These are phyloP conservation scores for Ectropis grisescens DNA, from an alignment of 1,140 invertebrate genomes.

Conservation along the genomic window DNA sequence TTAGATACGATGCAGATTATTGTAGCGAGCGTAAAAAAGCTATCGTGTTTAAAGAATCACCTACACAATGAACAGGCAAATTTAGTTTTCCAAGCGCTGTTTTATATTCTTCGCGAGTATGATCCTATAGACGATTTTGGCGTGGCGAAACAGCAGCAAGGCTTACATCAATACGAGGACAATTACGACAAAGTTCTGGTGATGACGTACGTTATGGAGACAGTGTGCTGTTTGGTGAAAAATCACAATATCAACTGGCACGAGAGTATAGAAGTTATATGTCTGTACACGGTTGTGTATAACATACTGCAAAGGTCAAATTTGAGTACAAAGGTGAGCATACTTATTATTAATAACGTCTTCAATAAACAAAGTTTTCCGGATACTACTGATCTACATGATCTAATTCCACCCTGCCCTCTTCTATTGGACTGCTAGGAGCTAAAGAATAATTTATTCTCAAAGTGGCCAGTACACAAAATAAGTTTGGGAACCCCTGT, in stretches of 20 bases:
- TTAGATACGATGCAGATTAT: constrained; percentile 70
- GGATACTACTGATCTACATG: no score
- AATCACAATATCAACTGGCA: constrained; percentile 81
- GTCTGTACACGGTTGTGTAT: constrained; percentile 69
- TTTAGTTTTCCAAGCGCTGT: constrained; percentile 78
- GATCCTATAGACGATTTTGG: constrained; percentile 30
- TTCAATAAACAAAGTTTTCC: no score
- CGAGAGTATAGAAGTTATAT: constrained; percentile 78
- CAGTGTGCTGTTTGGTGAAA: constrained; percentile 74
- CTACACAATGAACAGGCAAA: constrained; percentile 75
- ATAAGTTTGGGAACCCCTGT: no score
- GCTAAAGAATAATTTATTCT: no score
- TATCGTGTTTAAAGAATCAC: constrained; percentile 68
- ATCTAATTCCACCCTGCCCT: no score
- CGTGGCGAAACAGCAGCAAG: constrained; percentile 15
- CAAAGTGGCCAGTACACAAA: no score
- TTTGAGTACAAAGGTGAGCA: constrained; percentile 66
- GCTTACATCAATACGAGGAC: constrained; percentile 15
- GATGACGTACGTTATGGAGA: constrained; percentile 72
- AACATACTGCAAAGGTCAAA: constrained; percentile 70
- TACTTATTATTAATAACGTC: no score
- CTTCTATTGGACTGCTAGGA: no score
- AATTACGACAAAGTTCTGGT: constrained; percentile 38
- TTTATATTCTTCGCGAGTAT: constrained; percentile 76
- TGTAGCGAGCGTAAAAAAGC: constrained; percentile 74